Base-by-base conservation (phyloP, 2,113 vertebrate genomes). In the Pelobates fuscus region DNA sequence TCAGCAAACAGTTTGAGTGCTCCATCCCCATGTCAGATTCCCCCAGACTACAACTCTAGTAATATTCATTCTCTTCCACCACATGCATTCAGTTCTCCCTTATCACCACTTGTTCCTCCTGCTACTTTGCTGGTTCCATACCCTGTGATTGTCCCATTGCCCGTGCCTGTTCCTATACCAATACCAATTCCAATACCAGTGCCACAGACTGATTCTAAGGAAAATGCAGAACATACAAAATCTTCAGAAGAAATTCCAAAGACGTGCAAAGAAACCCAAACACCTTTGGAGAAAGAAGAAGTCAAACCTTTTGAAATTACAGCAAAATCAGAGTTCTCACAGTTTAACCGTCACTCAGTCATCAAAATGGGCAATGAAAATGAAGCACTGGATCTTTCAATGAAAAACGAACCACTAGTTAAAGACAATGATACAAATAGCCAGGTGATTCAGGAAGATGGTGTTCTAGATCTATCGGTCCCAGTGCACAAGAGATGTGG, bases 41-140 rank as follows among this genome's bases (percentile, higher is more conserved):
- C 90, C 6, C 80, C 92, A 0, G 93, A 93, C 58, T 91, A 90
- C 0, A 37, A 86, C 5, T 77, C 91, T 0, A 69, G 79, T 3
- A 41, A 85, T 27, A 88, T 91, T 62, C 87, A 91, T 65, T 70
- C 84, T 23, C 78, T 89, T 23, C 92, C 94, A 0, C 92, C 94
- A 0, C 92, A 93, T 58, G 86, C 93, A 62, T 97, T 97, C 81
- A 84, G 87, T 67, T 93, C 95, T 2, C 92, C 95, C 1, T 86
- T 98, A 58, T 92, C 94, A 2, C 94, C 96, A 0, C 79, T 97
- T 58, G 95, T 98, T 20, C 97, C 97, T 0, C 97, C 97, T 0
- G 94, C 97, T 32, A 98, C 96, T 0, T 90, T 98, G 17, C 85
- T 98, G 17, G 97, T 98, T 24, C 97, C 97, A 37, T 98, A 97